Evolutionary conservation across 2,113 vertebrate species (phyloP).

Genomic region (Chroicocephalus ridibundus): DNA sequence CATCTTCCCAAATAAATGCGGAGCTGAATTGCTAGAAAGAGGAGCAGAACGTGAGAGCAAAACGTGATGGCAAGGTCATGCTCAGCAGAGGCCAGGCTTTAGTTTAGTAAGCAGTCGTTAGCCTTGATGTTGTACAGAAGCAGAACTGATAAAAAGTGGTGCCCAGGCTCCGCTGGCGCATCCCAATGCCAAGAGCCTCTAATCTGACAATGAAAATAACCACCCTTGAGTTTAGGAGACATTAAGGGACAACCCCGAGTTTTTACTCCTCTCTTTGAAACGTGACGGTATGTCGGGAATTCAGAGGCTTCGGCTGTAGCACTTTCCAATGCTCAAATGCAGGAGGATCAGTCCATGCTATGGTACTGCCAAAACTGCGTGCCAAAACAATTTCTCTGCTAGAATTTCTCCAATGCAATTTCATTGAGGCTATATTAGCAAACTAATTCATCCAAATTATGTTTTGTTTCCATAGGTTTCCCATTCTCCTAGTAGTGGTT

Average conservation of each 20-base stretch:
- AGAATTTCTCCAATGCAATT: accelerated
- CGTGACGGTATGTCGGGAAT: background rate
- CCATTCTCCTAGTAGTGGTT: background rate
- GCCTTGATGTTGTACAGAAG: background rate
- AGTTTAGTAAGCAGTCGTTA: background rate
- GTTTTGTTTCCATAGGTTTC: background rate
- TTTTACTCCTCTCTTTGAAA: background rate
- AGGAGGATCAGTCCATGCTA: background rate
- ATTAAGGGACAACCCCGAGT: background rate
- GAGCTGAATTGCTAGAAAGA: background rate
- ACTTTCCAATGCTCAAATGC: background rate
- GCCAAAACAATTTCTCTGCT: background rate
- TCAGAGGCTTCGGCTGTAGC: background rate
- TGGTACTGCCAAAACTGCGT: background rate
- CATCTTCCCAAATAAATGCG: background rate
- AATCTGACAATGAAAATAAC: background rate
- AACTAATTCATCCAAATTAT: background rate
- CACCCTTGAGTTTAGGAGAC: background rate
- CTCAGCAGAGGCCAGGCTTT: background rate
- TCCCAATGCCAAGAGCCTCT: background rate
- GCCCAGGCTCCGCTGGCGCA: background rate
- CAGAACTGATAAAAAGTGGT: background rate
- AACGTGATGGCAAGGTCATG: background rate
- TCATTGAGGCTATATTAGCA: background rate
- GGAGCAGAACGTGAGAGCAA: background rate